Base-by-base conservation (phyloP, 2,888 invertebrate species). In the Zelleria hepariella region DNA sequence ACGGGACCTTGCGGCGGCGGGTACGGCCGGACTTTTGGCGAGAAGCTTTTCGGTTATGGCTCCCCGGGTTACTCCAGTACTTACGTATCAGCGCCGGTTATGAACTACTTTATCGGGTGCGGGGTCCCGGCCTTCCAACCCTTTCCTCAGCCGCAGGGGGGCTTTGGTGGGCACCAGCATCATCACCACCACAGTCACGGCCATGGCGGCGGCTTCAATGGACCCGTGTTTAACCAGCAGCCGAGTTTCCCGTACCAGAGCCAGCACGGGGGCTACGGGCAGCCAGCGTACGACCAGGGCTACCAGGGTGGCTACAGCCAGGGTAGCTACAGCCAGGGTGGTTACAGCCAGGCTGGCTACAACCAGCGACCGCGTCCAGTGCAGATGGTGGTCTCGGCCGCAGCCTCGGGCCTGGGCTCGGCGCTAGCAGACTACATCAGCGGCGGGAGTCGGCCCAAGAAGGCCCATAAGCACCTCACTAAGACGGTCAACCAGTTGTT, bases 351-450 rank as follows among this genome's bases (percentile, higher is more conserved):
- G 59, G 57, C 55, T 1, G 47, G 48, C 10, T 61, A 59, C 58
- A 58, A 15, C 42, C 57, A 61, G 58, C 60, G 57, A 21, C 58
- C 58, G 59, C 47, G 82, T 2, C 86, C 89, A 59, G 68, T 85
- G 48, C 80, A 81, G 62, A 75, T 72, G 53, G 80, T 73, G 0
- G 75, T 85, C 1, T 78, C 83, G 0, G 77, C 86, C 0, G 86
- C 90, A 7, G 87, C 90, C 0, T 89, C 90, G 58, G 89, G 89
- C n/a, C 76, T 91, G 8, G 91, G 91, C 32, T 76, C 83, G 5
- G 90, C 88, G 1, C 72, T 91, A 5, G 88, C 90, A 18, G 89
- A 87, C 63, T 77, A 83, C 72, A 71, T 86, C 49, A 64, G 75
- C 64, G 25, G 65, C 65, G 78, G 58, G 75, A 80, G 62, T 26